Base-by-base conservation (phyloP, 2,113 vertebrate species). In the Phocoena phocoena region DNA sequence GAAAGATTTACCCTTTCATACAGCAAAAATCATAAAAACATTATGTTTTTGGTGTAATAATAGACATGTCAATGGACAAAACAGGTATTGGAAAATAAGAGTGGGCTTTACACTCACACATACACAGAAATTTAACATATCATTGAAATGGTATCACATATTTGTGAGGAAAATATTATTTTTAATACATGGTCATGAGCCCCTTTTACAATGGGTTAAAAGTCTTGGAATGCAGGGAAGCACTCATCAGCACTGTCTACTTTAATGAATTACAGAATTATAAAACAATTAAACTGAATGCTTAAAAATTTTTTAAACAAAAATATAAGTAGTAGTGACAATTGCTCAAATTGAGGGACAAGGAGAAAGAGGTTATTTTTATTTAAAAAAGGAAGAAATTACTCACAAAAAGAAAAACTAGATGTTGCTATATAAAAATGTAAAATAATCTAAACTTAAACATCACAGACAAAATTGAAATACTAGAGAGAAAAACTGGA, bases 351-450 rank as follows among this genome's bases (percentile, higher is more conserved):
- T 2, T 47, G 26, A 68, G 31, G 3, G 36, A 5, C 41, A 93
- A 93, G 65, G 17, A 12, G 17, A 87, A 62, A 85, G 12, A 71
- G 10, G 11, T 4, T 77, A 33, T 76, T 92, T 74, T 31, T 53
- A 89, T 38, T 93, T 80, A 36, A 63, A 82, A 44, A 68, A n/a
- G 20, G 0, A 81, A 33, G n/a, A 83, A 90, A 86, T 77, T 12
- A 58, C 6, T 38, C 4, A 85, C 1, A 28, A 44, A 73, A 68
- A 60, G 1, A 36, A 96, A 97, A 76, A 65, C 15, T 65, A 47
- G 55, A 79, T 70, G 12, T 53, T 88, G 83, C 23, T 82, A 67
- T 70, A 58, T 63, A 93, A 97, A 91, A 73, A 76, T 73, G 62
- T 62, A 63, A 79, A 67, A 20, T 74, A 70, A 67, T 36, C 38